phyloP scores from a whole-genome alignment of 1,140 invertebrate species.

The Drosophila chauvacae region DNA sequence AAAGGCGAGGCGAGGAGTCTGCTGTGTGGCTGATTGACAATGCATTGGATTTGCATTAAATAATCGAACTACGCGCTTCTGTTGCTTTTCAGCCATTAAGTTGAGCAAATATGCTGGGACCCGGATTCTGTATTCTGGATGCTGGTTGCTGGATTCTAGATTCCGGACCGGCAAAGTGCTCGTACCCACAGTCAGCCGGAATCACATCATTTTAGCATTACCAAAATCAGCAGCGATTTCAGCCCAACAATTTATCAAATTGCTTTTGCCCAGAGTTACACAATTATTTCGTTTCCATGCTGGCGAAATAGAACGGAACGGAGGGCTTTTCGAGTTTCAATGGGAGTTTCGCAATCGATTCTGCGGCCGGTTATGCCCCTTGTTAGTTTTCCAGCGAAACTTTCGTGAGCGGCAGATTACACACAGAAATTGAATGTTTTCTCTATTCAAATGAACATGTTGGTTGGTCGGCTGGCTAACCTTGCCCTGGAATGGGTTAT shows the following conservation, averaged over 20 bases:
- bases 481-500: conserved; percentile 13
- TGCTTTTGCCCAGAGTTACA: conserved; percentile 29
- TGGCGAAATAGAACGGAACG: not conserved
- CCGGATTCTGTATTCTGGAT: not conserved
- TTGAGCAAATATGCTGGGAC: conserved; percentile 55
- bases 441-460: conserved; percentile 26
- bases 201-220: conserved; percentile 28
- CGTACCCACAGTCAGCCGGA: not conserved
- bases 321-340: conserved; percentile 13
- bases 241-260: conserved; percentile 40
- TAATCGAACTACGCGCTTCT: conserved; percentile 68
- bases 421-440: conserved; percentile 16
- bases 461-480: conserved; percentile 6
- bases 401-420: conserved; percentile 16
- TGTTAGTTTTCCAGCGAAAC: conserved; percentile 1
- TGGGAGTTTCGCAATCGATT: conserved; percentile 53
- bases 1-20: conserved; percentile 25
- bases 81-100: conserved; percentile 61
- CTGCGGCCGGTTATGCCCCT: conserved; percentile 29
- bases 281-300: conserved; percentile 40
- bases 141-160: not conserved
- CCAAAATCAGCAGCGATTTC: conserved; percentile 15
- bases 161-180: conserved; percentile 16
- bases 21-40: conserved; percentile 64
- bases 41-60: conserved; percentile 77